Conservation (phyloP, 2,888 invertebrate genomes). For the Dolichopus griseipennis region DNA sequence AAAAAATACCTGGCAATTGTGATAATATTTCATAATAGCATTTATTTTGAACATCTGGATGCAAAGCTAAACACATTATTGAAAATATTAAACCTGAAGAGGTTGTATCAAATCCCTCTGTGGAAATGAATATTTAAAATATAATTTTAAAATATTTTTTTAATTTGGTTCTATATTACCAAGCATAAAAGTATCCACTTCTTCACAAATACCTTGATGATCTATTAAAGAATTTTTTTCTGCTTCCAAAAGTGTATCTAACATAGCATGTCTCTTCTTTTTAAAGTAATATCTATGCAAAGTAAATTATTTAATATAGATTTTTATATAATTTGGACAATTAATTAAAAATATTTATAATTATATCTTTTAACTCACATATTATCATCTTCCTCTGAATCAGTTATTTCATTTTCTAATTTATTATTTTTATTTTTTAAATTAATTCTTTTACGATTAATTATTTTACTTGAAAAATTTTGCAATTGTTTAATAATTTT, state of each 20-base stretch:
- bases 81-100: constrained; percentile 47
- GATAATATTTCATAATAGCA: constrained; percentile 42
- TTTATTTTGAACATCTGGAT: constrained; percentile 44
- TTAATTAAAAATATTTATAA: too few species aligned
- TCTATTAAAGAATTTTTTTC: constrained; percentile 30
- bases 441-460: constrained; percentile 25
- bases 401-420: neutral
- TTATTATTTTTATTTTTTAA: neutral
- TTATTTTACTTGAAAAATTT: constrained; percentile 43
- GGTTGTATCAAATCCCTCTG: constrained; percentile 57
- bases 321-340: too few species aligned
- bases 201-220: constrained; percentile 50
- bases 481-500: constrained; percentile 38
- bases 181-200: constrained; percentile 62
- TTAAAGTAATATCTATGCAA: constrained; percentile 14
- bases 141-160: constrained; percentile 41
- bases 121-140: neutral
- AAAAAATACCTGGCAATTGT: neutral
- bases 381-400: neutral
- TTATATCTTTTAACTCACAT: too few species aligned
- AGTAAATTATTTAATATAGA: neutral
- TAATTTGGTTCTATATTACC: neutral
- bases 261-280: constrained; percentile 31
- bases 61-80: constrained; percentile 47
- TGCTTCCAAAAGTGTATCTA: constrained; percentile 30